phyloP scores from a whole-genome alignment of 1,140 invertebrate species.

The Andricus grossulariae region DNA sequence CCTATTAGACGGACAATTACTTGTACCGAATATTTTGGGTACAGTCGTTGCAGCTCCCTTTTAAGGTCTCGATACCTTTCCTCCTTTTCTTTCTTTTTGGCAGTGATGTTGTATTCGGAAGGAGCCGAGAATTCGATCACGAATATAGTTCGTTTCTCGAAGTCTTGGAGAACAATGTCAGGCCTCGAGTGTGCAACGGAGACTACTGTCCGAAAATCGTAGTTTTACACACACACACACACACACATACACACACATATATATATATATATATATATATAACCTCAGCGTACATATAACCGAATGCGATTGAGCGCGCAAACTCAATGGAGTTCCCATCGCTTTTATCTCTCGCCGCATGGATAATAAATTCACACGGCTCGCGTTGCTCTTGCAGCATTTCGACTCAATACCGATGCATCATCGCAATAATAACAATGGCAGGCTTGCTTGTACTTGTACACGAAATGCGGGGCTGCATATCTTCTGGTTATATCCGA shows the following conservation, averaged over 20 bases:
- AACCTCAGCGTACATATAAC: not conserved
- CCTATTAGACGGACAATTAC: no score
- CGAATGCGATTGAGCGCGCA: not conserved
- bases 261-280: not conserved
- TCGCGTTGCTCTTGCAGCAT: conserved; percentile 18
- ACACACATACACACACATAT: no score
- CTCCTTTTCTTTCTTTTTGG: no score
- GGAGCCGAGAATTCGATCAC: no score
- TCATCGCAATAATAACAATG: conserved; percentile 22
- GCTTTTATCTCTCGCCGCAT: conserved; percentile 4
- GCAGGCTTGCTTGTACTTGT: not conserved
- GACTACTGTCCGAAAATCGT: no score
- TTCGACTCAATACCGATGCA: conserved; percentile 13
- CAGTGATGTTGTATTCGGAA: no score
- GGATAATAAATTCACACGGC: conserved; percentile 27
- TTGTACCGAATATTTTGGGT: no score
- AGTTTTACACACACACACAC: not conserved
- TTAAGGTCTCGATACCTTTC: no score
- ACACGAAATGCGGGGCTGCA: not conserved
- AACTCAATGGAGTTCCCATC: conserved; percentile 25
- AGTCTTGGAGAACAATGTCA: no score
- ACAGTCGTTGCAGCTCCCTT: no score
- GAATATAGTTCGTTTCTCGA: no score
- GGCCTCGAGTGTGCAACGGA: no score
- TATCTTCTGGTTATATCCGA: not conserved